phyloP scores from a whole-genome alignment of 1,140 invertebrate species.

The Plectrocnemia conspersa region DNA sequence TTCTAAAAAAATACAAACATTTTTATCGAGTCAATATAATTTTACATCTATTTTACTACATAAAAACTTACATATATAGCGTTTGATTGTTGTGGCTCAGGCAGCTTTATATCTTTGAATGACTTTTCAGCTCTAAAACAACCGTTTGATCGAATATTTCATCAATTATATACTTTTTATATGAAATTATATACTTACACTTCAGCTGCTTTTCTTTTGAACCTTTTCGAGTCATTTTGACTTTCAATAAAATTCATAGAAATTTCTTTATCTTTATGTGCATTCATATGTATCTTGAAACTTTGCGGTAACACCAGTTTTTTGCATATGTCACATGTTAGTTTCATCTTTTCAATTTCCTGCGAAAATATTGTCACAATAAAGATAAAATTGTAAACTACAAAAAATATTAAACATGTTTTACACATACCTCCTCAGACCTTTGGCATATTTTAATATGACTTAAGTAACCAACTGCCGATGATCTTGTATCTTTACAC shows the following conservation, averaged over 20 bases:
- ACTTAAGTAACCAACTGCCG: conserved; percentile 57
- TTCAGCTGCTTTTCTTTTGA: conserved; percentile 53
- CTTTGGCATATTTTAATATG: conserved; percentile 60
- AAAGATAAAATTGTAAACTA: conserved; percentile 14
- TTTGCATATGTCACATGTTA: conserved; percentile 53
- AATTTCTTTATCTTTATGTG: conserved; percentile 41
- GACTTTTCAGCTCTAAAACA: not conserved
- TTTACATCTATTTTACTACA: too few relatives aligned
- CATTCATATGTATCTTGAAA: conserved; percentile 49
- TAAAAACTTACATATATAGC: too few relatives aligned
- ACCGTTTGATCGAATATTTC: not conserved
- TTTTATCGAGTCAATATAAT: too few relatives aligned
- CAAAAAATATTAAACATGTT: conserved; percentile 2
- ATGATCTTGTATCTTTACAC: conserved; percentile 53
- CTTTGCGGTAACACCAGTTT: conserved; percentile 56
- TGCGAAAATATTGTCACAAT: conserved; percentile 35
- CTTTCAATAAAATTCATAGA: conserved; percentile 37
- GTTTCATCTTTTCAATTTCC: conserved; percentile 52
- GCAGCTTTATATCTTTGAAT: not conserved
- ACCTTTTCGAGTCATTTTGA: conserved; percentile 31
- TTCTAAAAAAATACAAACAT: too few relatives aligned
- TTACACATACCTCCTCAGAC: conserved; percentile 47
- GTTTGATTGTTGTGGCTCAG: too few relatives aligned
- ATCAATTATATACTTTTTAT: not conserved
- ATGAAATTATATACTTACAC: conserved; percentile 41